phyloP scores from a whole-genome alignment of 2,113 vertebrate genomes.

The Eptesicus fuscus region DNA sequence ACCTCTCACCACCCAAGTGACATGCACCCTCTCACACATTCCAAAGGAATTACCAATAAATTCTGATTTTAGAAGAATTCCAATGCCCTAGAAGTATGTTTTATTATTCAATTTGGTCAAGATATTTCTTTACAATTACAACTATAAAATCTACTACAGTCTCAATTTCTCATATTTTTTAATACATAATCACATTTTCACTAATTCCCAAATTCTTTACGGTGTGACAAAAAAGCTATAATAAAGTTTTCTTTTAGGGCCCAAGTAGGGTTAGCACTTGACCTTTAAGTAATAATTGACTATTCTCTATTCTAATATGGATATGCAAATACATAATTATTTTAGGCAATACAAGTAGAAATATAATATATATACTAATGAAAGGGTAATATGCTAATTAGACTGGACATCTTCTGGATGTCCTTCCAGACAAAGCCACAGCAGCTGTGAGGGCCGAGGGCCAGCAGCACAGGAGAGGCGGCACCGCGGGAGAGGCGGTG shows the following conservation, averaged over 20 bases:
- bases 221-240: background rate
- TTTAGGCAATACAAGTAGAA: background rate
- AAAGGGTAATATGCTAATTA: too few species aligned
- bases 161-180: background rate
- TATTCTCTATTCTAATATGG: background rate
- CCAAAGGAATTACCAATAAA: slow-evolving; percentile 35
- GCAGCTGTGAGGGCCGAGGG: too few species aligned
- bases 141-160: background rate
- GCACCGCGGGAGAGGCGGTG: too few species aligned
- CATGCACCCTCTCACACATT: background rate
- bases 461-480: too few species aligned
- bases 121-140: background rate
- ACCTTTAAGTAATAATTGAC: background rate
- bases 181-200: background rate
- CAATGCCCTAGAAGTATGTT: background rate
- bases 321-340: background rate
- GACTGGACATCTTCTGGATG: too few species aligned
- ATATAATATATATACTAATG: background rate
- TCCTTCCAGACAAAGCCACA: too few species aligned
- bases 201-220: background rate
- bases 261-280: background rate
- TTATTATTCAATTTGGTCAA: slow-evolving; percentile 24
- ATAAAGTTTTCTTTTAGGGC: background rate
- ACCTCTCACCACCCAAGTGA: background rate
- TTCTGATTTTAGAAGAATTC: slow-evolving; percentile 20